These are phyloP conservation scores for Hipparchia semele DNA, from an alignment of 2,888 invertebrate genomes.

Conservation along the genomic window DNA sequence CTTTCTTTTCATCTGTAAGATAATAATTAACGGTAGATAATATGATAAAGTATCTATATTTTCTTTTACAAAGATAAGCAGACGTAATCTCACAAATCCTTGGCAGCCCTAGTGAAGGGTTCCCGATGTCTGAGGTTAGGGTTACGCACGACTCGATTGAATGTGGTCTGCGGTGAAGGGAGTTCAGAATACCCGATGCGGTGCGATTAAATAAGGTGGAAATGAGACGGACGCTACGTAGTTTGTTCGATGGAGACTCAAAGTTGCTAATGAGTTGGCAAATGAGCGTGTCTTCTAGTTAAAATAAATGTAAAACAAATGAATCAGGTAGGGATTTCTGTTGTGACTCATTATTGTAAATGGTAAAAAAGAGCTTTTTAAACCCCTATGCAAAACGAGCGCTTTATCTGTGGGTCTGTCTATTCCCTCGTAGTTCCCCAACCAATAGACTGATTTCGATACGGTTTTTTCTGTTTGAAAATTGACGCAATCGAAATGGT, in stretches of 20 bases:
- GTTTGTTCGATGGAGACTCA: conserved; percentile 36
- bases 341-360: conserved; percentile 12
- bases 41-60: not conserved
- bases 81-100: conserved; percentile 31
- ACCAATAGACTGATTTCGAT: no score
- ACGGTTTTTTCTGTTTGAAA: no score
- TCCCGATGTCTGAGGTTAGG: conserved; percentile 59
- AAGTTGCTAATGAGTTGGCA: conserved; percentile 43
- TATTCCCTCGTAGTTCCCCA: no score
- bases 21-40: not conserved
- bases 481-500: no score
- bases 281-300: conserved; percentile 38
- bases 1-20: not conserved
- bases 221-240: conserved; percentile 43
- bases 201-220: conserved; percentile 58
- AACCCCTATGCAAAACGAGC: no score
- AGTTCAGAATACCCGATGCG: conserved; percentile 51
- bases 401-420: no score
- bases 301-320: conserved; percentile 35
- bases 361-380: not conserved
- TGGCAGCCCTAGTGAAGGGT: conserved; percentile 12
- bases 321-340: conserved; percentile 5
- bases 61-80: not conserved
- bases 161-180: conserved; percentile 66
- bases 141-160: conserved; percentile 60